phyloP scores from a whole-genome alignment of 2,113 vertebrate genomes.

The Crotalus viridis region DNA sequence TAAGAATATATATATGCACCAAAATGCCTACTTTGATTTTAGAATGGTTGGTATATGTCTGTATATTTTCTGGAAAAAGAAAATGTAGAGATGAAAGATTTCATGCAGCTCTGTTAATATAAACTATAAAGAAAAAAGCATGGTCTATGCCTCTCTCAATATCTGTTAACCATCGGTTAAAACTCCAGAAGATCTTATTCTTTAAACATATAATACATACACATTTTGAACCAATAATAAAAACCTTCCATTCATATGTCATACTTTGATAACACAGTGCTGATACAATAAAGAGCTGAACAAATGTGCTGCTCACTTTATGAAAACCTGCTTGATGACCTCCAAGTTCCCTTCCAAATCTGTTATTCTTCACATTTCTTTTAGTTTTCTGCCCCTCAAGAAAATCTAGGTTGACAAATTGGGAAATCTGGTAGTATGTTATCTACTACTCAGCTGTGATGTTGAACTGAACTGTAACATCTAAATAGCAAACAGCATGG shows the following conservation, averaged over 20 bases:
- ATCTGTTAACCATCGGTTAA: not conserved
- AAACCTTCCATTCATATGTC: no score
- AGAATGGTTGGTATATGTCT: not conserved
- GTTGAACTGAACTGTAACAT: not conserved
- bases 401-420: not conserved
- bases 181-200: not conserved
- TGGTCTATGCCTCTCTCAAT: not conserved
- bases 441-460: not conserved
- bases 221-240: no score
- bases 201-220: not conserved
- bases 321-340: no score
- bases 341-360: not conserved
- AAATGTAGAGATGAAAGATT: not conserved
- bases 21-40: not conserved
- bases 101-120: not conserved
- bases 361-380: not conserved
- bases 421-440: not conserved
- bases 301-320: no score
- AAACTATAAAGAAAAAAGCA: not conserved
- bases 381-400: not conserved
- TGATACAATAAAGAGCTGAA: no score
- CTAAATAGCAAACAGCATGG: not conserved
- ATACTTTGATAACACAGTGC: no score
- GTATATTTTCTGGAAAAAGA: not conserved
- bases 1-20: not conserved